These are phyloP conservation scores for Leptinotarsa lineolata DNA, from an alignment of 1,140 invertebrate genomes.

Conservation along the genomic window DNA sequence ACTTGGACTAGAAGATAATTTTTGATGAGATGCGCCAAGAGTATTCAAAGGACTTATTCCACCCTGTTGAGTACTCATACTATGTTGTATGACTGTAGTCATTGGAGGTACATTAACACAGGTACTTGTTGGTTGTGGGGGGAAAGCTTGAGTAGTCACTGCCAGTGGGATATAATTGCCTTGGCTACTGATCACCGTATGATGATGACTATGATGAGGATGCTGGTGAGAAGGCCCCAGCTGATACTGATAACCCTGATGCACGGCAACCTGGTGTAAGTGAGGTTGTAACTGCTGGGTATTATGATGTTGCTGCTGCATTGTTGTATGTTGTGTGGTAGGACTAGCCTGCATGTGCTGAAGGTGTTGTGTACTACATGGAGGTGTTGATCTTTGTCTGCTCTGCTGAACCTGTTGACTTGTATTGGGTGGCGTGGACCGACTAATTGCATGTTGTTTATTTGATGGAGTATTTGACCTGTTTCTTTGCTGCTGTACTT, in stretches of 20 bases:
- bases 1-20: constrained; percentile 58
- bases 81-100: constrained; percentile 60
- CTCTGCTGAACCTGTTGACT: constrained; percentile 47
- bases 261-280: constrained; percentile 55
- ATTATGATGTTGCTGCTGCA: constrained; percentile 44
- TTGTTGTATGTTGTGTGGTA: constrained; percentile 37
- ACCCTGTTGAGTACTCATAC: constrained; percentile 57
- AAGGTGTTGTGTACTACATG: constrained; percentile 47
- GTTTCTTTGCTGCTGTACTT: constrained; percentile 51
- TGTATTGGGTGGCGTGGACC: constrained; percentile 49
- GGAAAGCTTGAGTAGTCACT: constrained; percentile 62
- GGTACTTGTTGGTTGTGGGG: constrained; percentile 58
- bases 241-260: constrained; percentile 55
- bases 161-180: constrained; percentile 61
- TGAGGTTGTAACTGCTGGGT: constrained; percentile 51
- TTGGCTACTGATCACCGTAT: constrained; percentile 63
- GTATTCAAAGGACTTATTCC: constrained; percentile 50
- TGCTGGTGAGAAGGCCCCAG: constrained; percentile 52
- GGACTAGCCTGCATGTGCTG: constrained; percentile 52
- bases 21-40: constrained; percentile 57
- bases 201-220: constrained; percentile 59
- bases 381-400: constrained; percentile 54
- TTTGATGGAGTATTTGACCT: constrained; percentile 50
- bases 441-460: constrained; percentile 49
- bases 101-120: constrained; percentile 59